Conservation (phyloP, 92 coral and sea anemone species). For the Porites cylindrica region DNA sequence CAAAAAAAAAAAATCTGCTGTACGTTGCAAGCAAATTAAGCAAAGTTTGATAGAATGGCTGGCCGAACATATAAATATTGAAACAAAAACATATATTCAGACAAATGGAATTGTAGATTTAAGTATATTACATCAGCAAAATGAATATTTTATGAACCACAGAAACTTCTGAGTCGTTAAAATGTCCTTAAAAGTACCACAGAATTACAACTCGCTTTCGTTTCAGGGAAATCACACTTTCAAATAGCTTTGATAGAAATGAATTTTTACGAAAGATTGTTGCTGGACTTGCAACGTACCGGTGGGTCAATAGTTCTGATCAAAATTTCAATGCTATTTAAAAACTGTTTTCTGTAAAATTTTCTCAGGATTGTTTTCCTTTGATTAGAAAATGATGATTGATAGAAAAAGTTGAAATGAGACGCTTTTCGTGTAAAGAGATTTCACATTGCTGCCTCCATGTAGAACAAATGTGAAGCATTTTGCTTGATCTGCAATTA, state of each 20-base stretch:
- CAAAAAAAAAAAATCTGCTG: too few relatives aligned
- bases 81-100: not conserved
- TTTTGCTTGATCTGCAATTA: not conserved
- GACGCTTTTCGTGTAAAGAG: not conserved
- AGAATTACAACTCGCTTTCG: not conserved
- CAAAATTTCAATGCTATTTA: too few relatives aligned
- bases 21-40: too few relatives aligned
- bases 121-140: not conserved
- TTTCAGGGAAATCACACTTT: not conserved
- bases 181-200: not conserved
- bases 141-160: slow-evolving; percentile 25
- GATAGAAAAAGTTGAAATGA: not conserved
- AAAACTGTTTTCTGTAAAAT: too few relatives aligned
- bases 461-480: too few relatives aligned
- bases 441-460: not conserved
- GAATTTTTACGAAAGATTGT: not conserved
- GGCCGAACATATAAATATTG: not conserved
- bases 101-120: not conserved
- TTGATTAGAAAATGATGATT: not conserved
- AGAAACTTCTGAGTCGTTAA: not conserved
- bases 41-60: not conserved
- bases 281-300: not conserved
- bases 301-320: too few relatives aligned
- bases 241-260: not conserved
- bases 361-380: not conserved